Conservation (phyloP, 1,140 invertebrate genomes). For the Pollicipes pollicipes region DNA sequence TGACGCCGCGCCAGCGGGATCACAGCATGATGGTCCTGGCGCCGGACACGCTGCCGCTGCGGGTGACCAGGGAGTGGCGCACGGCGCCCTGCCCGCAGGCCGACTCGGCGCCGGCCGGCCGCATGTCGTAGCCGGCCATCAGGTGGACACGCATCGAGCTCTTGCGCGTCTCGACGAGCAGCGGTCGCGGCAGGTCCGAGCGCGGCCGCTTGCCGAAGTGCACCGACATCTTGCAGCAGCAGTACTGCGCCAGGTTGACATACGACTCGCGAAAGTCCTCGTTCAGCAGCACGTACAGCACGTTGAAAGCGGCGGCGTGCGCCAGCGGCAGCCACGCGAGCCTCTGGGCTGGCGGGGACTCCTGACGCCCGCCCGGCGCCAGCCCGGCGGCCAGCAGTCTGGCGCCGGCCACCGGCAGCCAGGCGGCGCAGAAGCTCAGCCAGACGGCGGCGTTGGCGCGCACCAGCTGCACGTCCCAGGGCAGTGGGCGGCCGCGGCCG, state of each 20-base stretch:
- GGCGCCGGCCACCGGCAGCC: background rate
- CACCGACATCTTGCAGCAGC: slow-evolving; percentile 2
- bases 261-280: slow-evolving; percentile 5
- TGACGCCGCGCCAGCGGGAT: too few species aligned
- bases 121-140: background rate
- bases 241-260: slow-evolving; percentile 2
- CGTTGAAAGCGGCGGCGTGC: background rate
- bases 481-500: background rate
- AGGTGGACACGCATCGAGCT: background rate
- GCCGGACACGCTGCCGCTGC: background rate
- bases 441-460: slow-evolving; percentile 5
- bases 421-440: background rate
- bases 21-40: background rate
- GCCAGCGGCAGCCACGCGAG: background rate
- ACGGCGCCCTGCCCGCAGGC: background rate
- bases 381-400: background rate
- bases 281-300: background rate
- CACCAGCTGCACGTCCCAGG: background rate
- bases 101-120: too few species aligned
- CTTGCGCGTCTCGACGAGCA: background rate
- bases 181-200: background rate
- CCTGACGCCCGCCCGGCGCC: background rate
- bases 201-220: background rate
- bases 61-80: background rate
- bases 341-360: background rate